Conservation (phyloP, 2,888 invertebrate species). For the Drosophila antonietae region DNA sequence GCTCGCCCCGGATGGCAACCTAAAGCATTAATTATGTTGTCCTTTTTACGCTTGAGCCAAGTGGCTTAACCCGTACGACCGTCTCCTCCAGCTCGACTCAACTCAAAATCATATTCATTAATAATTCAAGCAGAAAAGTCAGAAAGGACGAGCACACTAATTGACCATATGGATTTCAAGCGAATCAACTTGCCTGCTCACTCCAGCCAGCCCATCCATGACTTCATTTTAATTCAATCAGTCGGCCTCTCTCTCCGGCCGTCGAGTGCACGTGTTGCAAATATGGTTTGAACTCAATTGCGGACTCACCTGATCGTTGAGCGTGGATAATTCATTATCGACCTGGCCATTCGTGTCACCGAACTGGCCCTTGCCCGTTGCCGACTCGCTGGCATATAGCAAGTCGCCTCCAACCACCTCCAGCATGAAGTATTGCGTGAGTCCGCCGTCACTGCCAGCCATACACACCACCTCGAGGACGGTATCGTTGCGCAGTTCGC, state of each 20-base stretch:
- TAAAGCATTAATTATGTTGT: constrained; percentile 76
- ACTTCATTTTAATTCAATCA: constrained; percentile 61
- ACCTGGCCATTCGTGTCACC: constrained; percentile 82
- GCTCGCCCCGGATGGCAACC: constrained; percentile 40
- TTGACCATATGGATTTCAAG: constrained; percentile 72
- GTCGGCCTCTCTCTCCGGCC: constrained; percentile 13
- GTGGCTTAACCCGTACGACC: constrained; percentile 6
- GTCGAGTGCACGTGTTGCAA: constrained; percentile 19
- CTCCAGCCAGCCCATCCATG: constrained; percentile 19
- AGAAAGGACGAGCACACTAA: constrained; percentile 70
- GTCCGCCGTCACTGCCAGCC: constrained; percentile 92
- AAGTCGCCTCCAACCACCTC: constrained; percentile 89
- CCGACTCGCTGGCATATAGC: constrained; percentile 85
- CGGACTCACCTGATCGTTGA: constrained; percentile 88
- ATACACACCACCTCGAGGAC: constrained; percentile 89
- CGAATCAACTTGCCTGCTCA: constrained; percentile 6
- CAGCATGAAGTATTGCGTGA: constrained; percentile 92
- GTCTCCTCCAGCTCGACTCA: background rate
- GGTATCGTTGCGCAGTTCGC: constrained; percentile 89
- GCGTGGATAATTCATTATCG: constrained; percentile 87
- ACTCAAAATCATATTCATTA: constrained; percentile 68
- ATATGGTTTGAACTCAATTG: constrained; percentile 28
- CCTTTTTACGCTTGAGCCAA: constrained; percentile 70
- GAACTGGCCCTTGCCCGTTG: constrained; percentile 54
- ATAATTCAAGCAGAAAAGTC: constrained; percentile 76